Evolutionary conservation across 1,140 invertebrate species (phyloP), one percentile per base, ranked within the genome.

Genomic region (Rhyacophila brunnea): DNA sequence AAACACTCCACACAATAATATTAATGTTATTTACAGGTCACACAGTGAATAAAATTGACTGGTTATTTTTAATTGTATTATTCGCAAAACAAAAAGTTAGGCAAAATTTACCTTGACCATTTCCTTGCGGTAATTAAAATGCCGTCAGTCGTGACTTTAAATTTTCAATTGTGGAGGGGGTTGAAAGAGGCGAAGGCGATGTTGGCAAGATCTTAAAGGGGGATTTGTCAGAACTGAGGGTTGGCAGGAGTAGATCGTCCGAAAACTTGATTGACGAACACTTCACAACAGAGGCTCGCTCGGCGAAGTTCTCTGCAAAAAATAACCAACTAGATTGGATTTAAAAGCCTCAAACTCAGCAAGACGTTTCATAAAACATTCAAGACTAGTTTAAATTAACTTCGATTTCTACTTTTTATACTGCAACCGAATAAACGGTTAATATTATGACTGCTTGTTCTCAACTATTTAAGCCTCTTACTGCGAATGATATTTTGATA

Each of bases 21-120:
- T n/a, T n/a, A n/a, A n/a, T n/a, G n/a, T n/a, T n/a, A n/a, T n/a
- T n/a, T n/a, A n/a, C n/a, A n/a, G n/a, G n/a, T n/a, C n/a, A n/a
- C n/a, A n/a, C n/a, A n/a, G n/a, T n/a, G n/a, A n/a, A n/a, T n/a
- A n/a, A n/a, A n/a, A n/a, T n/a, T n/a, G n/a, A n/a, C n/a, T n/a
- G n/a, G n/a, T n/a, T n/a, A n/a, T n/a, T n/a, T n/a, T n/a, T n/a
- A n/a, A n/a, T n/a, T n/a, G n/a, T n/a, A n/a, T 28, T 5, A 28
- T 28, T 28, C 23, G 23, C 23, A 28, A 28, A 28, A 28, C n/a
- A 40, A 40, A 40, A 40, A 40, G 28, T 51, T 15, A 50, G 52
- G 40, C 47, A 32, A 50, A n/a, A 20, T 35, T 62, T 62, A 62
- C 60, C 60, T 62, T 62, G 54, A 62, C 60, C 60, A 62, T 62